Conservation (phyloP, 2,888 invertebrate genomes). For the Apomyelois bistriatella region DNA sequence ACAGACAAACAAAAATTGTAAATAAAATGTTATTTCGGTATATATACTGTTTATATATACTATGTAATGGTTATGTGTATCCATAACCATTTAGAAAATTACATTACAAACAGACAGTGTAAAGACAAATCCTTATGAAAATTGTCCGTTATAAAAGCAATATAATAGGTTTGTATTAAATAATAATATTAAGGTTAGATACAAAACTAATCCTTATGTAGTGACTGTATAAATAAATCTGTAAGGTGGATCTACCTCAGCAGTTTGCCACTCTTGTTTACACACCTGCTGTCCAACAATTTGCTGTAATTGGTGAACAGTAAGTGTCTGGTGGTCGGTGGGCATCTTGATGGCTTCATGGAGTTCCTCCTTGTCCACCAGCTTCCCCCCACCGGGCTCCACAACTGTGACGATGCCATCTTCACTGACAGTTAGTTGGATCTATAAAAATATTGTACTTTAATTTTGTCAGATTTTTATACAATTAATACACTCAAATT, state of each 20-base stretch:
- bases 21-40: too few relatives aligned
- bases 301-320: slow-evolving; percentile 80
- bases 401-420: slow-evolving; percentile 78
- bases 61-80: too few relatives aligned
- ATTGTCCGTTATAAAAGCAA: too few relatives aligned
- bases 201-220: neutral
- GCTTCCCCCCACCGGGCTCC: slow-evolving; percentile 72
- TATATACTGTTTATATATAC: too few relatives aligned
- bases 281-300: slow-evolving; percentile 81
- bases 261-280: slow-evolving; percentile 16
- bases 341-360: slow-evolving; percentile 73
- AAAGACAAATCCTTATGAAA: too few relatives aligned
- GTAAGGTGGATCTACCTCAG: slow-evolving; percentile 1
- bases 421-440: slow-evolving; percentile 74
- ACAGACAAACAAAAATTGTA: too few relatives aligned
- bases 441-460: slow-evolving; percentile 36
- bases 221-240: neutral
- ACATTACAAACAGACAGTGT: too few relatives aligned
- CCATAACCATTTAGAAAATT: too few relatives aligned
- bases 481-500: too few relatives aligned
- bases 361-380: slow-evolving; percentile 68
- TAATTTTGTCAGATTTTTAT: neutral
- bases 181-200: too few relatives aligned
- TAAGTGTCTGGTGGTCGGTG: slow-evolving; percentile 70
- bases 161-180: too few relatives aligned